Evolutionary conservation across 2,797 vertebrate species (phyloP).

Genomic region (Leucoraja ocellata): DNA sequence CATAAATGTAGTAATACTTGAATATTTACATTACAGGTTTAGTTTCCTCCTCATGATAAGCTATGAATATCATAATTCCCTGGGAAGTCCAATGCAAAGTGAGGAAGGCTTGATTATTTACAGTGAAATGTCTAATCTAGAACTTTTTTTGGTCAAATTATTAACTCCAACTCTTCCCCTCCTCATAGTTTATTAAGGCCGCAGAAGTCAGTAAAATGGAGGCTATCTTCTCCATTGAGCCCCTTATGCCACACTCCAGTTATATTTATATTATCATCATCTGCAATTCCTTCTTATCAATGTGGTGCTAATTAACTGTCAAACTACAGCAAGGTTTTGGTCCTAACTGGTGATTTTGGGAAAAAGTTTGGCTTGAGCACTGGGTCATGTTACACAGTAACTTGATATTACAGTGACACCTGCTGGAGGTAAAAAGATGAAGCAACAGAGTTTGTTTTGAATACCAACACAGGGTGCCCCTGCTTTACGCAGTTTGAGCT

Average conservation of each 20-base stretch:
- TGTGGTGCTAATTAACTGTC: not conserved
- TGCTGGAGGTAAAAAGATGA: not conserved
- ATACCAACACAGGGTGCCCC: not conserved
- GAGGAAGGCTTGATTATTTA: no score
- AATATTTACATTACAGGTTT: no score
- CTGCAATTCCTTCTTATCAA: not conserved
- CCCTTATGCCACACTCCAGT: not conserved
- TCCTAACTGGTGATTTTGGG: not conserved
- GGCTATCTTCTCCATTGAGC: not conserved
- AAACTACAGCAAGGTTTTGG: not conserved
- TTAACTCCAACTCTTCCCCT: not conserved
- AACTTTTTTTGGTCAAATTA: not conserved
- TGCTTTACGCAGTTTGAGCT: no score
- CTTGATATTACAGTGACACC: constrained; percentile 13
- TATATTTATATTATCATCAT: not conserved
- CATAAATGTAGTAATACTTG: no score
- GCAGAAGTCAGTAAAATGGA: not conserved
- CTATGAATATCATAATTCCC: no score
- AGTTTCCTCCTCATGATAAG: no score
- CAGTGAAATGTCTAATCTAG: no score
- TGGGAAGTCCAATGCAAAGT: no score
- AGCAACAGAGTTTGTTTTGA: not conserved
- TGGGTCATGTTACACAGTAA: not conserved
- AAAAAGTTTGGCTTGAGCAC: not conserved
- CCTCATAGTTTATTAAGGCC: no score